phyloP scores from a whole-genome alignment of 2,797 vertebrate species.

The Neosilurus mollespiculum region DNA sequence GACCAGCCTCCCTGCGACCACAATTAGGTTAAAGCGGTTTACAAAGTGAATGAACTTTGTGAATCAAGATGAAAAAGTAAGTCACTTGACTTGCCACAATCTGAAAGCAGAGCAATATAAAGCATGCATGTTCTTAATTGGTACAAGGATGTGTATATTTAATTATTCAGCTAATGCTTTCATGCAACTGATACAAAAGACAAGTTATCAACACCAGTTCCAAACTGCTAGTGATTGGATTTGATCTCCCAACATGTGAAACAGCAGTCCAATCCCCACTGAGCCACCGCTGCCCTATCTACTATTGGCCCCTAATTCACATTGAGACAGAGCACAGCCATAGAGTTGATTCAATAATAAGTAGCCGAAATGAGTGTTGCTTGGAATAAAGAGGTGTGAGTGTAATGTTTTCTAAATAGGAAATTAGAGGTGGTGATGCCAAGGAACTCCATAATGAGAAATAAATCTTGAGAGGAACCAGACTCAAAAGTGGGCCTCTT shows the following conservation, averaged over 20 bases:
- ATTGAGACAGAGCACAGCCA: background rate
- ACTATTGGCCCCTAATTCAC: background rate
- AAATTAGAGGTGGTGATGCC: too few species aligned
- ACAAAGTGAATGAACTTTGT: too few species aligned
- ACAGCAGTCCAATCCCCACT: too few species aligned
- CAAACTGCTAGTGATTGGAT: background rate
- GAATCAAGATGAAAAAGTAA: background rate
- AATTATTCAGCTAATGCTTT: background rate
- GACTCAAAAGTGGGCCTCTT: background rate
- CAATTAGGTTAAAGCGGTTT: too few species aligned
- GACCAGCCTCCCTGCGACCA: too few species aligned
- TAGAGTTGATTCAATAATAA: background rate
- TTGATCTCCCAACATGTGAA: background rate
- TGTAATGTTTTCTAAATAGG: background rate
- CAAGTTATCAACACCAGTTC: background rate
- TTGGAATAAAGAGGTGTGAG: slow-evolving; percentile 12
- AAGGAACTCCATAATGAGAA: background rate
- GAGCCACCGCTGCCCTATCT: background rate
- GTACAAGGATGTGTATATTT: background rate
- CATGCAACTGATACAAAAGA: background rate
- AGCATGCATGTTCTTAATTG: too few species aligned
- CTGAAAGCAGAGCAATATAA: slow-evolving; percentile 5
- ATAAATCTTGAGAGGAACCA: background rate
- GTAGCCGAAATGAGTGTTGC: background rate
- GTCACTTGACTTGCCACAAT: background rate